Conservation (phyloP, 1,140 invertebrate genomes). For the Centruroides sculpturatus region DNA sequence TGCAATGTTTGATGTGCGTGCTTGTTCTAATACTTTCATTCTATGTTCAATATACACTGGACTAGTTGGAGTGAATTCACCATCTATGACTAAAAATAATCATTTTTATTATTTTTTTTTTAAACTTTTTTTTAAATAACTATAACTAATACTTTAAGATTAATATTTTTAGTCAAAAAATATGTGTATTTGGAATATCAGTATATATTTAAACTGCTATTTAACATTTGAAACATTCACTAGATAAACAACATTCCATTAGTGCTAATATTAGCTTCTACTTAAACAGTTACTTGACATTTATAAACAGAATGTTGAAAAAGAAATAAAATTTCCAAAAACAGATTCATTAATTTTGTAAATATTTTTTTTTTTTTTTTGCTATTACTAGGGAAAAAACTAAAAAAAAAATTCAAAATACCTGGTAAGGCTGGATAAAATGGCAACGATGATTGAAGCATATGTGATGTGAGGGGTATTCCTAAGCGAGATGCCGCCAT, state of each 20-base stretch:
- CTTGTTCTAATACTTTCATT: background rate
- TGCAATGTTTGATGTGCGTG: slow-evolving; percentile 6
- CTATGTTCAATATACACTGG: slow-evolving; percentile 42
- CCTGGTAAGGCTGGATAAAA: slow-evolving; percentile 54
- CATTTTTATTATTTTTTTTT: slow-evolving; percentile 7
- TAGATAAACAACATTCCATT: too few species aligned
- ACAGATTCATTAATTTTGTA: background rate
- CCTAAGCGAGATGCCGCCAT: slow-evolving; percentile 48
- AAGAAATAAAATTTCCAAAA: background rate
- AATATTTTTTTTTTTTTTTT: too few species aligned
- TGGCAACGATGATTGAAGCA: slow-evolving; percentile 53
- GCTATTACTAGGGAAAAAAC: background rate
- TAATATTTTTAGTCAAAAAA: too few species aligned
- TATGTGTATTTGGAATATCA: too few species aligned
- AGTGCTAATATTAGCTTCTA: too few species aligned
- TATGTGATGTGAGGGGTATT: slow-evolving; percentile 52
- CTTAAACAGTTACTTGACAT: too few species aligned
- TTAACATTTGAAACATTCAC: too few species aligned
- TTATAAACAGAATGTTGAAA: too few species aligned
- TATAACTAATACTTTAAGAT: too few species aligned
- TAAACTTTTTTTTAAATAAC: too few species aligned
- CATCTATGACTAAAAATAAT: slow-evolving; percentile 33
- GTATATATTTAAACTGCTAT: too few species aligned
- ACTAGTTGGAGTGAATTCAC: slow-evolving; percentile 35
- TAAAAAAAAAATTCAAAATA: slow-evolving; percentile 13